A percentile compares a stretch with the other conserved stretches of the same genome.
Evolutionary conservation across 2,888 invertebrate genomes (phyloP).

Genomic region (Pollenia amentaria): DNA sequence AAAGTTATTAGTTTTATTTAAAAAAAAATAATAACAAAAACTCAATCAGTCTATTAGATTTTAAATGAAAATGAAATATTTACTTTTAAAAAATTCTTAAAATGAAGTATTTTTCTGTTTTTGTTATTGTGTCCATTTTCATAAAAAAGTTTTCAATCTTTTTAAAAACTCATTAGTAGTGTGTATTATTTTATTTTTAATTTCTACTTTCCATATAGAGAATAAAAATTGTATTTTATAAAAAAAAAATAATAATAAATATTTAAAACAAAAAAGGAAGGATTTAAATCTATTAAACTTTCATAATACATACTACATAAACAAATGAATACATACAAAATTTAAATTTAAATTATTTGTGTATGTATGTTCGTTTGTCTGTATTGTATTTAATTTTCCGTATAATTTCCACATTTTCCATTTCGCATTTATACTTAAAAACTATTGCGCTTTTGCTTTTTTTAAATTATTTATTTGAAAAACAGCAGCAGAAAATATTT

Average conservation of each 20-base stretch:
- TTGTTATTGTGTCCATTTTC: not conserved
- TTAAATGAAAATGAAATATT: not conserved
- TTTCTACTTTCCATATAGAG: not conserved
- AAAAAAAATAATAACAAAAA: not conserved
- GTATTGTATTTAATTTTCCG: slow-evolving; percentile 42
- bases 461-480: slow-evolving; percentile 1
- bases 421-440: slow-evolving; percentile 41
- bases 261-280: slow-evolving; percentile 8
- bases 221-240: not conserved
- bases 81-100: not conserved
- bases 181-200: slow-evolving; percentile 3
- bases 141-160: slow-evolving; percentile 40
- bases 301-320: slow-evolving; percentile 2
- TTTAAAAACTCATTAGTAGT: slow-evolving; percentile 57
- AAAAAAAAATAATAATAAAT: slow-evolving; percentile 17
- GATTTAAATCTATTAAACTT: slow-evolving; percentile 19
- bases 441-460: slow-evolving; percentile 53
- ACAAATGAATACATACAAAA: slow-evolving; percentile 23
- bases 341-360: slow-evolving; percentile 7
- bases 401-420: slow-evolving; percentile 45
- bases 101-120: slow-evolving; percentile 2
- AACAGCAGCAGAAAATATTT: slow-evolving; percentile 55
- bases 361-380: slow-evolving; percentile 23
- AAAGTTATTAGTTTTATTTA: slow-evolving; percentile 34
- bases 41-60: slow-evolving; percentile 9